Evolutionary conservation across 1,140 invertebrate species (phyloP), one percentile per base, ranked within the genome.

Genomic region (Pomacea maculata): DNA sequence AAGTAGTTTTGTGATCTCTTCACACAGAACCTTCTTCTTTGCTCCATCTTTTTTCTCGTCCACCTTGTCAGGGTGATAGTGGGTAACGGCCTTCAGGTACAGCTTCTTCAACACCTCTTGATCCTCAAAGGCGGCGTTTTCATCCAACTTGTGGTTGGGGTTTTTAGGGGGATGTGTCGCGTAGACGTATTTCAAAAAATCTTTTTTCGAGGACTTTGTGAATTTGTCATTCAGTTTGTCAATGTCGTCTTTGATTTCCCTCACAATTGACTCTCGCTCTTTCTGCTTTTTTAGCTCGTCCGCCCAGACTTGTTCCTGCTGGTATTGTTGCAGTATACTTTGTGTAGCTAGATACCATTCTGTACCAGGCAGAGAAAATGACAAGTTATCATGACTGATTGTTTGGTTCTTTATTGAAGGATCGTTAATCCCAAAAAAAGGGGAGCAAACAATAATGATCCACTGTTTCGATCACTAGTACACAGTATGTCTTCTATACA

Each of bases 41-140:
- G 63, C 54, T 1, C 85, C 85, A 57, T 85, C 55, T 45, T 83
- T 64, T n/a, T 83, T 76, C 11, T 73, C 75, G 19, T 83, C 77
- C 12, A 83, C 80, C n/a, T 78, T 78, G 65, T 87, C 86, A 1
- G 86, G 86, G 70, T 87, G 86, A 64, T 85, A 87, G 80, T 87
- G 84, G 17, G 85, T 75, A 19, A 86, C 82, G 0, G 85, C 86
- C 65, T 83, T 82, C 76, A 83, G 83, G 54, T 85, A 82, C 21
- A 82, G 25, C 63, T 86, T 86, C 75, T 86, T 85, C 57, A 82
- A 19, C n/a, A 82, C 72, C 11, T 12, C 17, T 7, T 61, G 11
- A 17, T 17, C 57, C 8, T 61, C 11, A 61, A 61, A 17, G 57
- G 57, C 11, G 15, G 57, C 57, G 7, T 61, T 17, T 11, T 63